These are phyloP conservation scores for Triops longicaudatus DNA, from an alignment of 1,140 invertebrate genomes.

Conservation along the genomic window DNA sequence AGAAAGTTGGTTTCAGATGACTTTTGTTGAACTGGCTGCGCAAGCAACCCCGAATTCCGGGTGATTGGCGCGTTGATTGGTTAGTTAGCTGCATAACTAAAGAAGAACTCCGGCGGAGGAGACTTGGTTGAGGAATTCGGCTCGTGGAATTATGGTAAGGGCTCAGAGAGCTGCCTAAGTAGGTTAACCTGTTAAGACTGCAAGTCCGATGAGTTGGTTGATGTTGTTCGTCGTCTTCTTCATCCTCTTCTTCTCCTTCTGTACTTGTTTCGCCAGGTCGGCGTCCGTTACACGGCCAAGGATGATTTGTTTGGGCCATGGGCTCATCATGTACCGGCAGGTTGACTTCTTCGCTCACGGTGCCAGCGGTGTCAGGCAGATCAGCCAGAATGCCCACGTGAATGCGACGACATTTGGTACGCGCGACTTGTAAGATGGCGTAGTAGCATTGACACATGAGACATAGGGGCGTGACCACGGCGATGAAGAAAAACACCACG, in stretches of 20 bases:
- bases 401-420: constrained; percentile 30
- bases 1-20: not conserved
- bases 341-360: not conserved
- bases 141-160: not conserved
- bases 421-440: constrained; percentile 30
- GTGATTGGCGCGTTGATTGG: not conserved
- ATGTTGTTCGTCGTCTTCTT: not conserved
- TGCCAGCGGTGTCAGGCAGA: not conserved
- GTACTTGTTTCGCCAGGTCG: not conserved
- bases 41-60: not conserved
- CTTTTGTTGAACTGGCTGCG: not conserved
- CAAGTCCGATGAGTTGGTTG: not conserved
- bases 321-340: constrained; percentile 5
- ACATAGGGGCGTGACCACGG: constrained; percentile 26
- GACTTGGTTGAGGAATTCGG: not conserved
- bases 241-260: not conserved
- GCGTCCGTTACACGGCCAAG: not conserved
- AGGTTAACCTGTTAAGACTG: not conserved
- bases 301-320: not conserved
- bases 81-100: not conserved
- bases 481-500: constrained; percentile 20
- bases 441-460: constrained; percentile 30
- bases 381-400: constrained; percentile 27
- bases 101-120: not conserved
- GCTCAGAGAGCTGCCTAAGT: not conserved